phyloP scores from a whole-genome alignment of 2,113 vertebrate genomes.

The Lasiurus borealis region DNA sequence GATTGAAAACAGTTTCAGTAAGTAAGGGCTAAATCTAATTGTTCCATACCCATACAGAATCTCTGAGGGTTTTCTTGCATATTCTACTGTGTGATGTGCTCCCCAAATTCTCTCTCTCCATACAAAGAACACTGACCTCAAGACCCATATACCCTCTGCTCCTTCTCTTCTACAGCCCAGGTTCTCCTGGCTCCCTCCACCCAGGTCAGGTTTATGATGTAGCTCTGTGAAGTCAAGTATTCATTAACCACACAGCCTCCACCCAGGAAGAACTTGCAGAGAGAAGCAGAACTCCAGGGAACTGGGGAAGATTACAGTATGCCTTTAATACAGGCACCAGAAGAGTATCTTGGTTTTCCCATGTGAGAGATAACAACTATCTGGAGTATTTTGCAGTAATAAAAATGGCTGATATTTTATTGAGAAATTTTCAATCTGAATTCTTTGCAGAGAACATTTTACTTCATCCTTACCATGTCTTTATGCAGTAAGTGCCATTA shows the following conservation, averaged over 20 bases:
- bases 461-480: not conserved
- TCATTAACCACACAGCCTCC: not conserved
- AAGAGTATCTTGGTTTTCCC: not conserved
- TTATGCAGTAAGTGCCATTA: not conserved
- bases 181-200: not conserved
- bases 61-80: not conserved
- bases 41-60: not conserved
- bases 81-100: not conserved
- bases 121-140: not conserved
- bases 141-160: not conserved
- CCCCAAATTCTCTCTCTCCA: not conserved
- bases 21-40: not conserved
- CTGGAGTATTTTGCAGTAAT: not conserved
- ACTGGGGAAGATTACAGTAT: not conserved
- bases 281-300: not conserved
- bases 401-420: not conserved
- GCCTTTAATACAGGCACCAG: not conserved
- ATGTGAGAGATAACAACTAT: not conserved
- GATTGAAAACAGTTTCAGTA: conserved; percentile 41
- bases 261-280: not conserved
- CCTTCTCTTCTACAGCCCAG: too few species aligned
- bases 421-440: not conserved
- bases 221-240: not conserved
- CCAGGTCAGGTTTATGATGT: not conserved
- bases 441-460: not conserved